These are phyloP conservation scores for Lottia gigantea DNA, from an alignment of 2,888 invertebrate species.

Conservation along the genomic window DNA sequence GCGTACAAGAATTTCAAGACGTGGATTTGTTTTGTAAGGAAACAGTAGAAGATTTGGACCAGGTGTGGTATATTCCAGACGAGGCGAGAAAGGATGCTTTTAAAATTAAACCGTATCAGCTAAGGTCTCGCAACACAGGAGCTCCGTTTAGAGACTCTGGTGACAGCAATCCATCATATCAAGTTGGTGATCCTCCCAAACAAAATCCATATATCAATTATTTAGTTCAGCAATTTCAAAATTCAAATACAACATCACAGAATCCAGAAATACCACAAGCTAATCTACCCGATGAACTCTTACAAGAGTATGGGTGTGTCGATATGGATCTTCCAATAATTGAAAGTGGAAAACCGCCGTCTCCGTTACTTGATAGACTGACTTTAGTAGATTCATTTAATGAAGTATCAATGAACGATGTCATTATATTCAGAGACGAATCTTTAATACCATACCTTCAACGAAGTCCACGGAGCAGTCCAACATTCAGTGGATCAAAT, in stretches of 20 bases:
- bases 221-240: neutral
- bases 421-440: slow-evolving; percentile 6
- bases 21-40: slow-evolving; percentile 30
- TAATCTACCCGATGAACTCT: too few relatives aligned
- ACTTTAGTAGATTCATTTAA: neutral
- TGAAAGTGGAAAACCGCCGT: neutral
- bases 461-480: neutral
- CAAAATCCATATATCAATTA: neutral
- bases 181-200: neutral
- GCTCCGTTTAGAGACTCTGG: neutral
- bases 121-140: neutral
- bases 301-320: too few relatives aligned
- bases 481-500: neutral
- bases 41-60: slow-evolving; percentile 34
- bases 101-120: neutral
- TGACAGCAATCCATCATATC: neutral
- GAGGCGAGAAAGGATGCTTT: neutral
- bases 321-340: too few relatives aligned
- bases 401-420: neutral
- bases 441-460: neutral
- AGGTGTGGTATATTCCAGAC: slow-evolving; percentile 12
- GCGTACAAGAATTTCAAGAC: neutral
- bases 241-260: too few relatives aligned
- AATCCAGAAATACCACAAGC: too few relatives aligned
- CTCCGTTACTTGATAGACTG: neutral